A percentile compares a stretch with the other conserved stretches of the same genome.
Evolutionary conservation across 2,797 vertebrate genomes (phyloP).

Genomic region (Aselliscus stoliczkanus): DNA sequence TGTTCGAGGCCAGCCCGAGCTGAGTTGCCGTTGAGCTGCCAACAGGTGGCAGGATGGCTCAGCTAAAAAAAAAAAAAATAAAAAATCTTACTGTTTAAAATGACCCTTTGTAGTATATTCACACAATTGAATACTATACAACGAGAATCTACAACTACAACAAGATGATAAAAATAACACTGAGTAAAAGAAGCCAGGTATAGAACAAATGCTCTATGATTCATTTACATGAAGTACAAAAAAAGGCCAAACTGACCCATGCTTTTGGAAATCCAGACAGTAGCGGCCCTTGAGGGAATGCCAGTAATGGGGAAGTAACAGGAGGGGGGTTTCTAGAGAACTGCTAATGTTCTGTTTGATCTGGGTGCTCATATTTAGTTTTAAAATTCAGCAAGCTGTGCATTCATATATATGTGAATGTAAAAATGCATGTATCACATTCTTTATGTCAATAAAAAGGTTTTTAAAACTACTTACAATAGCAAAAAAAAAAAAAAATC

Average conservation of each 20-base stretch:
- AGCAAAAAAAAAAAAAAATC: not conserved
- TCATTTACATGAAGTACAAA: not conserved
- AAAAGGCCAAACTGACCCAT: not conserved
- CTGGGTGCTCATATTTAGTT: not conserved
- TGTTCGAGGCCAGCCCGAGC: too few relatives aligned
- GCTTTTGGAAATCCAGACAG: not conserved
- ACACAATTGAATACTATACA: not conserved
- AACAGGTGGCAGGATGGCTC: too few relatives aligned
- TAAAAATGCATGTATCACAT: not conserved
- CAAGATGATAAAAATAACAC: not conserved
- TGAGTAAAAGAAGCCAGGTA: not conserved
- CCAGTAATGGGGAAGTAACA: not conserved
- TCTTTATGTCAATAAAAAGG: not conserved
- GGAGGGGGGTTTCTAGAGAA: not conserved
- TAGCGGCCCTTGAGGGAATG: not conserved
- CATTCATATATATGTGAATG: not conserved
- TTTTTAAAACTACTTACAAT: not conserved
- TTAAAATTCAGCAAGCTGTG: not conserved
- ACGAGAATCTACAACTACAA: not conserved
- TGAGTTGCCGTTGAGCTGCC: too few relatives aligned
- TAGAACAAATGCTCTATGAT: not conserved
- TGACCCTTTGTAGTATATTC: not conserved
- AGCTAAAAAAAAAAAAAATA: too few relatives aligned
- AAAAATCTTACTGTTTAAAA: too few relatives aligned
- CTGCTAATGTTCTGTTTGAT: not conserved